A percentile compares a stretch with the other conserved stretches of the same genome.
Conservation (phyloP, 35 echinoderm and acorn worm genomes). For the Strongylocentrotus purpuratus region DNA sequence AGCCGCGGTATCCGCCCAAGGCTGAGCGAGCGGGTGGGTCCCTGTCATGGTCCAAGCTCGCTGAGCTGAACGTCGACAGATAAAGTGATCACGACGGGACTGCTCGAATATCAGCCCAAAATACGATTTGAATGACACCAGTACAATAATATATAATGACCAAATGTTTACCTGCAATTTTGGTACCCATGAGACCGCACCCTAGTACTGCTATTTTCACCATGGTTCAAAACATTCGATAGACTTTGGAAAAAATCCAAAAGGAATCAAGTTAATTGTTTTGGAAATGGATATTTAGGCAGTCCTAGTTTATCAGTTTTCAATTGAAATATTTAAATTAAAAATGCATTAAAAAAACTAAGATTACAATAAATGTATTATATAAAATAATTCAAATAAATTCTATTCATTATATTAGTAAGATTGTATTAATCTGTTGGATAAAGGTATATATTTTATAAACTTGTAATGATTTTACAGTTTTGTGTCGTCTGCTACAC, state of each 20-base stretch:
- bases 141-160: background rate
- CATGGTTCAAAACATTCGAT: slow-evolving; percentile 35
- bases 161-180: slow-evolving; percentile 64
- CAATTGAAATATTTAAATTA: too few relatives aligned
- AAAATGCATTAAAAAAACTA: too few relatives aligned
- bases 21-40: too few relatives aligned
- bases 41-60: background rate
- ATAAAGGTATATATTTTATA: too few relatives aligned
- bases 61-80: background rate
- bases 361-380: too few relatives aligned
- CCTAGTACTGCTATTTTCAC: slow-evolving; percentile 71
- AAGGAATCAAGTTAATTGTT: too few relatives aligned
- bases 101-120: background rate
- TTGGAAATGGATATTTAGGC: too few relatives aligned
- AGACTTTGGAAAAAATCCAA: background rate
- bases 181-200: slow-evolving; percentile 70
- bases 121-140: background rate
- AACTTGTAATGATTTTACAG: too few relatives aligned
- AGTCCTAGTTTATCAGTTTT: too few relatives aligned
- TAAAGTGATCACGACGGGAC: background rate
- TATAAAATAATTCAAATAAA: background rate
- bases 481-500: too few relatives aligned
- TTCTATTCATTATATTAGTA: background rate
- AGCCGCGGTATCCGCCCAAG: too few relatives aligned
- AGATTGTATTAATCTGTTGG: too few relatives aligned